A percentile compares a stretch with the other conserved stretches of the same genome.
These are phyloP conservation scores for Salmo trutta DNA, from an alignment of 2,797 vertebrate genomes.

Conservation along the genomic window DNA sequence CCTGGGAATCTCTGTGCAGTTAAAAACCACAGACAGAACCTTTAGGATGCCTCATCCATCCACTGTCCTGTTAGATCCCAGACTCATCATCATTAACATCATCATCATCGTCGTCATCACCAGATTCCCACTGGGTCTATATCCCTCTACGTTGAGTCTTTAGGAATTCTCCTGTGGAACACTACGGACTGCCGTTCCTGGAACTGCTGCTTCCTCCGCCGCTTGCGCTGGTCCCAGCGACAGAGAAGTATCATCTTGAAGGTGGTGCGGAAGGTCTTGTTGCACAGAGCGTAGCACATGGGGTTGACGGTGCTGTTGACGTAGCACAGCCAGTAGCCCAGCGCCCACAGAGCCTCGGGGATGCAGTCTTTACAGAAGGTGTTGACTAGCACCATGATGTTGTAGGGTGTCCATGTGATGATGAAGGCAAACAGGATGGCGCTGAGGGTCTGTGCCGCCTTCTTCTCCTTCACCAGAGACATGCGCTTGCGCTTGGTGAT, in stretches of 20 bases:
- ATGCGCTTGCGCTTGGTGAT: conserved; percentile 96
- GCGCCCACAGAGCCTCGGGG: conserved; percentile 87
- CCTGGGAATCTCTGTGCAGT: conserved; percentile 56
- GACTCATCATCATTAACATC: not conserved
- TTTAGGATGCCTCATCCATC: conserved; percentile 45
- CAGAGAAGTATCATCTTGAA: conserved; percentile 96
- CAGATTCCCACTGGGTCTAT: not conserved
- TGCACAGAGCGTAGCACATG: conserved; percentile 97
- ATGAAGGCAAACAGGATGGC: conserved; percentile 97
- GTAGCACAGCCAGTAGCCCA: conserved; percentile 98
- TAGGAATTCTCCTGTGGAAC: conserved; percentile 86
- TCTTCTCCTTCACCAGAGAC: conserved; percentile 97
- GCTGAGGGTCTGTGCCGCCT: conserved; percentile 96
- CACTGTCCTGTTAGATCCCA: conserved; percentile 29
- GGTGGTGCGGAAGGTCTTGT: conserved; percentile 96
- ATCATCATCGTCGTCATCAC: not conserved
- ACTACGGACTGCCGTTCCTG: conserved; percentile 89
- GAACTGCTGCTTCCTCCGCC: conserved; percentile 87
- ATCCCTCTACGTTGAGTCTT: conserved; percentile 80
- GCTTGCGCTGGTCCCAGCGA: conserved; percentile 86
- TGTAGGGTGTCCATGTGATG: conserved; percentile 98
- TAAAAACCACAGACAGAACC: conserved; percentile 60
- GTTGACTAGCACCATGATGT: conserved; percentile 96
- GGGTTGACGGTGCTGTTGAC: conserved; percentile 99
- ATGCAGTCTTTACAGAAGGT: conserved; percentile 89